Base-by-base conservation (phyloP, 2,888 invertebrate genomes). In the Pterostichus niger region DNA sequence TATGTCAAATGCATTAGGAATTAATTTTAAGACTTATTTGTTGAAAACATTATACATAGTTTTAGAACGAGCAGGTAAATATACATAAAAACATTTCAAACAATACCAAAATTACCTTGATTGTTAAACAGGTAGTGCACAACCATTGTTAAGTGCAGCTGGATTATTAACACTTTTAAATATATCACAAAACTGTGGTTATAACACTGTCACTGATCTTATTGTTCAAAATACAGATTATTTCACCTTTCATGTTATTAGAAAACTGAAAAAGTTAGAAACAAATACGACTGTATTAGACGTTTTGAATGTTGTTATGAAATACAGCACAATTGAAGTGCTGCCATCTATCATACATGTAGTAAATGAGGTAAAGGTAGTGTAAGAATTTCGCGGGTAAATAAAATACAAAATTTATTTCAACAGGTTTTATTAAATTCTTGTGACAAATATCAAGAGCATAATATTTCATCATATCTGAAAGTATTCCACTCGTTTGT, bases 151-250 rank as follows among this genome's bases (percentile, higher is more conserved):
- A 0, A 93, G 93, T 87, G 87, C 91, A 59, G 92, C 94, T 0
- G 95, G 95, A 0, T 88, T 92, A 78, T 90, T 90, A 85, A 91
- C 94, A 0, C 89, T 95, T 6, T 88, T 91, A 59, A 91, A 91
- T 79, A 91, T 95, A 33, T 92, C 94, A 7, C 83, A 86, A 46
- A 93, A 94, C 0, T 91, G 93, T 85, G 92, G 91, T 0, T 92
- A 92, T 87, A 84, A 86, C 0, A 88, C 90, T 80, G 91, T 94
- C 3, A 91, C 92, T 0, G 91, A 93, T n/a, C 91, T 96, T 24
- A 91, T 96, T 83, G 92, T 92, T 76, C 87, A 89, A 49, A 95
- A 96, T 87, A 92, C 94, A 0, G 96, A 96, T 88, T 96, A 95
- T 88, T 92, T 96, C 87, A 93, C 94, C 0, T 93, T 93, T 87